Evolutionary conservation across 2,797 vertebrate genomes (phyloP).

Genomic region (Clarias platycephalus): DNA sequence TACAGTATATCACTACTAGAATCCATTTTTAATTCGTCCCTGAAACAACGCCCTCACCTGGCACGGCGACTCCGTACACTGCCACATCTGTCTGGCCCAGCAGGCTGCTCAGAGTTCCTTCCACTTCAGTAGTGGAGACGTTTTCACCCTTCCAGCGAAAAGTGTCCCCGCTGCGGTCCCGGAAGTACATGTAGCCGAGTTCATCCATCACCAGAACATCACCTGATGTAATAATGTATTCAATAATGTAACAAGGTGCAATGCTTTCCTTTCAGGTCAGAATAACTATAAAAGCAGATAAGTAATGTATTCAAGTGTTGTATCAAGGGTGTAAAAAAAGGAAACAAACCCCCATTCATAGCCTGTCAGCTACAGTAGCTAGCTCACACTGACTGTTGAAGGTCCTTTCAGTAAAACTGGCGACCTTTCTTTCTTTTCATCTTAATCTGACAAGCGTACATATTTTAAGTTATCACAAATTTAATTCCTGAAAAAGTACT

Average conservation of each 20-base stretch:
- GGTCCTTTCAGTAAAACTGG: background rate
- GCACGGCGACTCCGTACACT: slow-evolving; percentile 81
- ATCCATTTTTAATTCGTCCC: background rate
- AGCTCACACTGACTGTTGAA: background rate
- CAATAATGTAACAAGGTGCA: background rate
- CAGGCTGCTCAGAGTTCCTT: slow-evolving; percentile 79
- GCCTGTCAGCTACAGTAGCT: background rate
- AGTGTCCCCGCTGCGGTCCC: slow-evolving; percentile 84
- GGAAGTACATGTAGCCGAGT: slow-evolving; percentile 88
- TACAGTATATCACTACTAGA: background rate
- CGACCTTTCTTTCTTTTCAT: background rate
- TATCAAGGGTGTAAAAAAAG: background rate
- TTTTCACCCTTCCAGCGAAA: slow-evolving; percentile 90
- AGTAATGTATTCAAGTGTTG: too few species aligned
- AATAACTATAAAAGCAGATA: too few species aligned
- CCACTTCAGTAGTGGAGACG: slow-evolving; percentile 86
- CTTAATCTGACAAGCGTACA: background rate
- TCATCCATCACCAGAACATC: slow-evolving; percentile 89
- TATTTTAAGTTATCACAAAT: background rate
- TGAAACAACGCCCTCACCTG: slow-evolving; percentile 65
- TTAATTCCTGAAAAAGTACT: background rate
- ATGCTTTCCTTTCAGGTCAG: background rate
- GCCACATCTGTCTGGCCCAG: slow-evolving; percentile 83
- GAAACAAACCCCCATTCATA: background rate
- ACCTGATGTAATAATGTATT: slow-evolving; percentile 63